Percentiles rank a stretch among this genome's conserved stretches.
Conservation (phyloP, 1,140 invertebrate genomes). For the Drosophila lacteicornis region DNA sequence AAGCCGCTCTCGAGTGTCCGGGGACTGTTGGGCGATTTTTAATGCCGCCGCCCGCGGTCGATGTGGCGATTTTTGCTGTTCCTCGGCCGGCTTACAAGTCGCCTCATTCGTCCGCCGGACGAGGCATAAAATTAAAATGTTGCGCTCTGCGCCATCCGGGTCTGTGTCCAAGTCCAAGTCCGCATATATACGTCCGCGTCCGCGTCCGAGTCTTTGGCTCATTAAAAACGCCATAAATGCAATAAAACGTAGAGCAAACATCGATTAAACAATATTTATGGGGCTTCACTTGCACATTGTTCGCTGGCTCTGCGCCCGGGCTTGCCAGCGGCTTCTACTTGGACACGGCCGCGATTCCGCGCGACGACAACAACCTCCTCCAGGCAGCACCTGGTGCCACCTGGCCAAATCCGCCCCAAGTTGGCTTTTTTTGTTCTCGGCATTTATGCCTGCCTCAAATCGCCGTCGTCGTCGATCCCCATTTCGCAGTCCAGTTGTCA, state of each 20-base stretch:
- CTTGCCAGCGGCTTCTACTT: constrained; percentile 26
- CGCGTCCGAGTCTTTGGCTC: constrained; percentile 39
- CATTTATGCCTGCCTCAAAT: constrained; percentile 16
- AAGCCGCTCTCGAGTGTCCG: constrained; percentile 46
- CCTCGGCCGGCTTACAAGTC: constrained; percentile 54
- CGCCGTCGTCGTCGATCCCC: neutral
- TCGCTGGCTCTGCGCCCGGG: constrained; percentile 69
- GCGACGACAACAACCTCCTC: constrained; percentile 7
- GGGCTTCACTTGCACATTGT: constrained; percentile 84
- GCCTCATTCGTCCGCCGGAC: constrained; percentile 49
- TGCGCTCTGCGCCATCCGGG: constrained; percentile 44
- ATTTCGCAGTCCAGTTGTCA: constrained; percentile 25
- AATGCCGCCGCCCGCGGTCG: constrained; percentile 20
- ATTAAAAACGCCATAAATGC: constrained; percentile 85
- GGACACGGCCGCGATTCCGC: constrained; percentile 60
- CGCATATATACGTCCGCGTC: neutral
- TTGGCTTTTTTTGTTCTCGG: constrained; percentile 21
- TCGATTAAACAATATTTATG: constrained; percentile 85
- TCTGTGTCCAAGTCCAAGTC: constrained; percentile 7
- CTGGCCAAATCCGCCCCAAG: constrained; percentile 44
- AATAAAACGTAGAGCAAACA: constrained; percentile 85
- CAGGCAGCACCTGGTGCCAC: constrained; percentile 9
- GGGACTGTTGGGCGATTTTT: constrained; percentile 49
- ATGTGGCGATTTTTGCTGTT: constrained; percentile 8
- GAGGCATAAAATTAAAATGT: constrained; percentile 84